Evolutionary conservation across 2,113 vertebrate species (phyloP).

Genomic region (Petaurus breviceps): DNA sequence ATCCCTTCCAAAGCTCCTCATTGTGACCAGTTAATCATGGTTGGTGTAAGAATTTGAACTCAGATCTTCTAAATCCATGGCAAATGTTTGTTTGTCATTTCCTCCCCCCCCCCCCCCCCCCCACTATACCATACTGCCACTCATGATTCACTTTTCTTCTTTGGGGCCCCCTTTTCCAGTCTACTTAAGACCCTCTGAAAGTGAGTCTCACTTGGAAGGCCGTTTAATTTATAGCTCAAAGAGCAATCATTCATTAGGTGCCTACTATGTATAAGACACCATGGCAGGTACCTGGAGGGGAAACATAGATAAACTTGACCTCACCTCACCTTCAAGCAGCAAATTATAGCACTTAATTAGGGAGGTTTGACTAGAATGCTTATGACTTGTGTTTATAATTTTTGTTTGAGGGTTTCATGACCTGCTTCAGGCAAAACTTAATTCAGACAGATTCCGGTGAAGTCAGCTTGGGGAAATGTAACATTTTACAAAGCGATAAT

Average conservation of each 20-base stretch:
- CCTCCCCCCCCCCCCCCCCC: no score
- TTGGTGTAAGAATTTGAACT: background rate
- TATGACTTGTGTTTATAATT: background rate
- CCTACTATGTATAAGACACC: background rate
- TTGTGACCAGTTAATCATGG: background rate
- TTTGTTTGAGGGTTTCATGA: background rate
- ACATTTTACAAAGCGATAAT: conserved; percentile 1
- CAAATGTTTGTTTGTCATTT: no score
- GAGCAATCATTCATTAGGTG: background rate
- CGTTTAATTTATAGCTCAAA: background rate
- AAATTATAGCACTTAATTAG: background rate
- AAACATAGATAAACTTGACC: background rate
- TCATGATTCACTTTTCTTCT: background rate
- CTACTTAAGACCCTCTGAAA: background rate
- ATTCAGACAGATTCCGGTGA: background rate
- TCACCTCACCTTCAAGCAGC: background rate
- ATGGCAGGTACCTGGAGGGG: background rate
- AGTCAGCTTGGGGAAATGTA: conserved; percentile 2
- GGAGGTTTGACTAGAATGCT: background rate
- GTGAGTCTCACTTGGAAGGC: background rate
- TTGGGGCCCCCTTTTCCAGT: background rate
- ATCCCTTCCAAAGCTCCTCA: background rate
- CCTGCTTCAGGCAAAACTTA: background rate
- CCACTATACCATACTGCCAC: background rate
- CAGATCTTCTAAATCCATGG: background rate